These are phyloP conservation scores for Dione juno DNA, from an alignment of 2,888 invertebrate genomes.

Conservation along the genomic window DNA sequence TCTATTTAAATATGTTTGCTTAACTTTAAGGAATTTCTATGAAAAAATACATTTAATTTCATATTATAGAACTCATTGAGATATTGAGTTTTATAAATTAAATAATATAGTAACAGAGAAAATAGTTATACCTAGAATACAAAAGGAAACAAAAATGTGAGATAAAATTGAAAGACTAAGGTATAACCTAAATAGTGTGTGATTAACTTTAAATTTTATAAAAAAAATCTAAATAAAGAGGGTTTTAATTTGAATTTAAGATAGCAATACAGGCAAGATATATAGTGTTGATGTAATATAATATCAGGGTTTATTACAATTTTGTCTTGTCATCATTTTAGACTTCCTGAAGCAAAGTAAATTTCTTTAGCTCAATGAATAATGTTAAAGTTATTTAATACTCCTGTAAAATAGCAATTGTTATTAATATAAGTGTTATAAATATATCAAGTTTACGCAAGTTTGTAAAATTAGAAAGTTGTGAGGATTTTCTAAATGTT, in stretches of 20 bases:
- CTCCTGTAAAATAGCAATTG: background rate
- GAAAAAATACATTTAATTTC: background rate
- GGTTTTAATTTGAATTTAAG: background rate
- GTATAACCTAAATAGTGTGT: constrained; percentile 20
- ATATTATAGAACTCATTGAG: background rate
- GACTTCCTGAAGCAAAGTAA: background rate
- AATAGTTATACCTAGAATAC: background rate
- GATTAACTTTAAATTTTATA: background rate
- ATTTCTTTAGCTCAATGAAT: background rate
- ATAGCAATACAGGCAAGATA: background rate
- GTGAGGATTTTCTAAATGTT: background rate
- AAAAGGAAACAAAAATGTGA: background rate
- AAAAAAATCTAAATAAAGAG: background rate
- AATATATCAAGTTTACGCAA: background rate
- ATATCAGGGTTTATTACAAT: background rate
- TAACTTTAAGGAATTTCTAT: background rate
- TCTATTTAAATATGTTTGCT: background rate
- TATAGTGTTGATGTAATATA: background rate
- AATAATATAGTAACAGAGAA: background rate
- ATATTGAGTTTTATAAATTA: background rate
- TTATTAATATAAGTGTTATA: background rate
- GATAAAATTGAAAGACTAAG: background rate
- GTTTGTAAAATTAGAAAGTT: background rate
- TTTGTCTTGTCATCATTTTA: constrained; percentile 8
- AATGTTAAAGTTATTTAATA: background rate